Evolutionary conservation across 2,797 vertebrate genomes (phyloP).

Genomic region (Otolemur crassicaudatus): DNA sequence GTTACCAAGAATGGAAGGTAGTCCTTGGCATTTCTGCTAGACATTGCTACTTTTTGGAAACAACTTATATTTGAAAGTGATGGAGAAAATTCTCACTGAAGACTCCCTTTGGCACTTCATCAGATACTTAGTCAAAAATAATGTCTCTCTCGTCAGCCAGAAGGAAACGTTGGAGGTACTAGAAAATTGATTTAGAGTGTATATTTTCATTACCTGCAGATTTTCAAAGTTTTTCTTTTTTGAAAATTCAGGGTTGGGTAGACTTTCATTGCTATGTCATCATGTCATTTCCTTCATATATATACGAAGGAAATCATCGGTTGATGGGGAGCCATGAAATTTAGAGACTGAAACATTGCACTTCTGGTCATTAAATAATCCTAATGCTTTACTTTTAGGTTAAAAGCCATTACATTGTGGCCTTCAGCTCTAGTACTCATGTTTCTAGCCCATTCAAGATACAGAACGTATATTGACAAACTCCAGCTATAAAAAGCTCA

Average conservation of each 20-base stretch:
- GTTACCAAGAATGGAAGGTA: neutral
- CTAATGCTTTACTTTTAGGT: neutral
- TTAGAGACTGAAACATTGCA: neutral
- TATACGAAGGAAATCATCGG: neutral
- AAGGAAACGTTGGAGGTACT: neutral
- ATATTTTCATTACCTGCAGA: neutral
- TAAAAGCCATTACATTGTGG: neutral
- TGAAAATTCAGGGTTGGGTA: neutral
- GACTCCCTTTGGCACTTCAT: neutral
- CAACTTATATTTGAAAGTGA: neutral
- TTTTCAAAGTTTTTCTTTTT: neutral
- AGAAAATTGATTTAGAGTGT: neutral
- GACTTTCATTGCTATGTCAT: neutral
- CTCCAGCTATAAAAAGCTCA: neutral
- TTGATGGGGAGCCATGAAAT: neutral
- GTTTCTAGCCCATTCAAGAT: neutral
- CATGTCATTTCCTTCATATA: neutral
- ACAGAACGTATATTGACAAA: neutral
- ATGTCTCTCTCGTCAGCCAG: neutral
- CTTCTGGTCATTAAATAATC: neutral
- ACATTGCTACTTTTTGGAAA: neutral
- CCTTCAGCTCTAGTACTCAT: neutral
- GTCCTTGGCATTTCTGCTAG: neutral
- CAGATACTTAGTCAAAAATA: neutral
- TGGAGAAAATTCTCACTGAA: neutral